Conservation (phyloP, 2,797 vertebrate species). For the Loriculus beryllinus region DNA sequence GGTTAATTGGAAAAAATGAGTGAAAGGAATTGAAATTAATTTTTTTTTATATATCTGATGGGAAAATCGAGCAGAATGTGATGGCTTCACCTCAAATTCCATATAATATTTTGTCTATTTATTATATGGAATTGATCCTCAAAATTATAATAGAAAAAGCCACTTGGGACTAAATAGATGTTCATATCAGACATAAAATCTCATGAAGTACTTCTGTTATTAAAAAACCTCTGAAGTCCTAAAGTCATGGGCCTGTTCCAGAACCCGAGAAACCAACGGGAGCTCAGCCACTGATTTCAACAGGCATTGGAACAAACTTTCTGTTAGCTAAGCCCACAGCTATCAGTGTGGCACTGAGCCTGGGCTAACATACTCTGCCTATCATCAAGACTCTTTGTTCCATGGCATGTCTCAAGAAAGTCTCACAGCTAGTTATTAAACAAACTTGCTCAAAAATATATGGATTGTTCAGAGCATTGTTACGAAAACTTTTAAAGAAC, state of each 20-base stretch:
- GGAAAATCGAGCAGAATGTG: background rate
- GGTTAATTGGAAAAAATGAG: background rate
- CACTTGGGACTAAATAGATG: background rate
- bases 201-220: background rate
- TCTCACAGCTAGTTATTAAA: background rate
- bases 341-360: constrained; percentile 48
- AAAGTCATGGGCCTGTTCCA: background rate
- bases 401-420: background rate
- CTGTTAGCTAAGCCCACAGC: constrained; percentile 16
- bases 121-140: background rate
- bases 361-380: constrained; percentile 1
- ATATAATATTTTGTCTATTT: background rate
- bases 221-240: background rate
- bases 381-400: constrained; percentile 6
- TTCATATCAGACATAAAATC: background rate
- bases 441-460: background rate
- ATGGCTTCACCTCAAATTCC: background rate
- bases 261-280: background rate
- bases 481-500: background rate
- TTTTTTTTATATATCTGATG: background rate
- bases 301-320: constrained; percentile 2
- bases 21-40: background rate
- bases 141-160: background rate
- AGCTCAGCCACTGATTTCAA: background rate
- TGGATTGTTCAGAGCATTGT: background rate